phyloP scores from a whole-genome alignment of 2,888 invertebrate species.

The Eurytoma californica region DNA sequence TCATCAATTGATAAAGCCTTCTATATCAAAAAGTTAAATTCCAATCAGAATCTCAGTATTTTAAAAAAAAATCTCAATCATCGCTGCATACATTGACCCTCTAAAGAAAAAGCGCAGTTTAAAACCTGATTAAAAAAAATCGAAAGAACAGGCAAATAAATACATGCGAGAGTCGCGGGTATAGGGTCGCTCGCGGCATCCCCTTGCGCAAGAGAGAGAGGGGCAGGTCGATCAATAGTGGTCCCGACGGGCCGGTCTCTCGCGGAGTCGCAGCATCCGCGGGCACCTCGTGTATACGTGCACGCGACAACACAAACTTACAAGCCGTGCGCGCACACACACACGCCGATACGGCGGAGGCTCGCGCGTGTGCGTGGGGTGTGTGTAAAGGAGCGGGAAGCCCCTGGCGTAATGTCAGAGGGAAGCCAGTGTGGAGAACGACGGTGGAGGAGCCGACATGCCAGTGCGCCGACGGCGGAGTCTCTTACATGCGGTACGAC shows the following conservation, averaged over 20 bases:
- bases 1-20: too few relatives aligned
- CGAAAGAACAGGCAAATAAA: too few relatives aligned
- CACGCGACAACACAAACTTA: neutral
- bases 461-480: conserved; percentile 10
- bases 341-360: too few relatives aligned
- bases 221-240: conserved; percentile 39
- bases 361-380: neutral
- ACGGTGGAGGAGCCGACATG: neutral
- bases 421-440: conserved; percentile 48
- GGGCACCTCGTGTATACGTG: neutral
- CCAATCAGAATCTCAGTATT: too few relatives aligned
- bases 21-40: too few relatives aligned
- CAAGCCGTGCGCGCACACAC: neutral
- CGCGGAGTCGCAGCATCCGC: conserved; percentile 6
- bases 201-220: too few relatives aligned
- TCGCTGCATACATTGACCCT: too few relatives aligned
- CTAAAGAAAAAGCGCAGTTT: too few relatives aligned
- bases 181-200: too few relatives aligned
- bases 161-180: too few relatives aligned
- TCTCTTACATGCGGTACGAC: conserved; percentile 32
- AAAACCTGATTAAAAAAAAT: too few relatives aligned
- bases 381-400: conserved; percentile 33
- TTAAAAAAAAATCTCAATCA: too few relatives aligned
- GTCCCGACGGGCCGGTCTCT: conserved; percentile 14
- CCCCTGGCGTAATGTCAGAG: conserved; percentile 47